These are phyloP conservation scores for Peribatodes rhomboidaria DNA, from an alignment of 2,888 invertebrate genomes.

Conservation along the genomic window DNA sequence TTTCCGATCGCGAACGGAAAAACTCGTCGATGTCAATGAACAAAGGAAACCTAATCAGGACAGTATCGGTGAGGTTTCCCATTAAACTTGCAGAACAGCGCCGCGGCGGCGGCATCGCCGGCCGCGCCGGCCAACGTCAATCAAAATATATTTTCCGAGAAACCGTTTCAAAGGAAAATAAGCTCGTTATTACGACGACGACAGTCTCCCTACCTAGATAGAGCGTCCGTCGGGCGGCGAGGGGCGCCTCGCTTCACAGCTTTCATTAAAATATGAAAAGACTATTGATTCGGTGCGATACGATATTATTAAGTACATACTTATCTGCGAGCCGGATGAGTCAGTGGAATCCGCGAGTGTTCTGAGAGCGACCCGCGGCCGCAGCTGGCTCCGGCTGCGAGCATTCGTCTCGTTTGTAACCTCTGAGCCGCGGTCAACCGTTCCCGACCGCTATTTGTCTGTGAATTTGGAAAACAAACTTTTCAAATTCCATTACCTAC, in stretches of 20 bases:
- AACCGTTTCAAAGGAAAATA: conserved; percentile 1
- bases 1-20: background rate
- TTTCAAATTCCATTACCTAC: conserved; percentile 13
- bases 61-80: background rate
- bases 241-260: background rate
- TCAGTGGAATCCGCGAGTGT: background rate
- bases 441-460: conserved; percentile 4
- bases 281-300: conserved; percentile 3
- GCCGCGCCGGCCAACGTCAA: background rate
- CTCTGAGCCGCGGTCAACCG: background rate
- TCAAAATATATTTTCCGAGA: conserved; percentile 3
- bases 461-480: conserved; percentile 22
- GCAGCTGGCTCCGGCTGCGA: background rate
- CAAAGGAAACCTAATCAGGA: background rate
- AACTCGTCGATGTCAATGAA: background rate
- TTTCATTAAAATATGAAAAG: conserved; percentile 14
- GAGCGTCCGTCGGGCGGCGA: no score
- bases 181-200: background rate
- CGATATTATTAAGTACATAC: no score
- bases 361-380: background rate
- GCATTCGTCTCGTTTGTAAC: background rate
- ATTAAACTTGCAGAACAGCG: conserved; percentile 8
- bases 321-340: no score
- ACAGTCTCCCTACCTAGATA: background rate
- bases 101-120: background rate